Conservation (phyloP, 2,113 vertebrate genomes). For the Thamnaconus septentrionalis region DNA sequence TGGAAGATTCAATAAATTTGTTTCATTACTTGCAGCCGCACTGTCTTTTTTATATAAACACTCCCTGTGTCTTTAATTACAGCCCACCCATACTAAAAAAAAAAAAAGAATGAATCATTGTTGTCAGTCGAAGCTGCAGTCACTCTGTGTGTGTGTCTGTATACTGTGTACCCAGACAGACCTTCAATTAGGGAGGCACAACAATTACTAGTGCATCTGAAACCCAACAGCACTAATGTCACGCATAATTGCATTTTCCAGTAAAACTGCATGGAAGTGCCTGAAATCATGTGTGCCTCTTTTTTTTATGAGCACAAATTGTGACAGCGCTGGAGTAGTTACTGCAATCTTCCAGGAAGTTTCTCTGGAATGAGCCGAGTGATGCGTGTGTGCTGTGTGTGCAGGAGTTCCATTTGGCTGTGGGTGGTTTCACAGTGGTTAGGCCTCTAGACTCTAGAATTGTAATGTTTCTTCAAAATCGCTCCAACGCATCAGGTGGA, state of each 20-base stretch:
- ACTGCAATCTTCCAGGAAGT: conserved; percentile 31
- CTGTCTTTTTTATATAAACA: conserved; percentile 66
- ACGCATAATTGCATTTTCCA: conserved; percentile 38
- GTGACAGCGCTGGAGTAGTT: conserved; percentile 23
- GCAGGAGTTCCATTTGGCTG: conserved; percentile 21
- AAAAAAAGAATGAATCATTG: no score
- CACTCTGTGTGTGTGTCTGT: conserved; percentile 4
- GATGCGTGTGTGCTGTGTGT: conserved; percentile 1
- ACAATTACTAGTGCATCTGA: conserved; percentile 29
- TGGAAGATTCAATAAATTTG: conserved; percentile 96
- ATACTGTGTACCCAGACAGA: conserved; percentile 4
- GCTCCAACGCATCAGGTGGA: conserved; percentile 32
- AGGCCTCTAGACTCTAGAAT: conserved; percentile 29
- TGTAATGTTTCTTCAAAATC: conserved; percentile 44
- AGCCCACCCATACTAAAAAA: conserved; percentile 38
- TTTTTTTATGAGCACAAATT: conserved; percentile 21
- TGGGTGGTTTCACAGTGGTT: conserved; percentile 44
- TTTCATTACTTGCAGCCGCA: conserved; percentile 81
- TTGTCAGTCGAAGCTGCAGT: conserved; percentile 5
- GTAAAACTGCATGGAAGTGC: conserved; percentile 26
- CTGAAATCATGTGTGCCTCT: conserved; percentile 25
- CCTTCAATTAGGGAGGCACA: conserved; percentile 40
- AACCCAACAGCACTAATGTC: conserved; percentile 31
- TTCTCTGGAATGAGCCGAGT: conserved; percentile 2
- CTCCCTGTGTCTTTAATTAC: conserved; percentile 23